Percentiles rank a stretch among this genome's conserved stretches.
Conservation (phyloP, 2,797 vertebrate genomes). For the Oryzias sinensis region DNA sequence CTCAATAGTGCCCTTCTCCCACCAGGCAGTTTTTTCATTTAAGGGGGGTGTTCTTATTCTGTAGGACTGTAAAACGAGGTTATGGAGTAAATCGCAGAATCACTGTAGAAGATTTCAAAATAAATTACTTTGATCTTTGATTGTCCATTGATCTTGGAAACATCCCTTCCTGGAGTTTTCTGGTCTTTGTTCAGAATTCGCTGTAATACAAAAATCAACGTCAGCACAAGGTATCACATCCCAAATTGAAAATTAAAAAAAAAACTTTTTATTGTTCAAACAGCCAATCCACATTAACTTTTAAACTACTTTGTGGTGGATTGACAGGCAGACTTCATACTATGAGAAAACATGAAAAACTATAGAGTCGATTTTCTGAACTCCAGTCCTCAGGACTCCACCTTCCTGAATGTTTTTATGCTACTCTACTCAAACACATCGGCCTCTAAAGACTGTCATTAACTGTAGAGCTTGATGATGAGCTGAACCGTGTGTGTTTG, state of each 20-base stretch:
- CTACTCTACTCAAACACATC: too few species aligned
- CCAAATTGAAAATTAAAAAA: background rate
- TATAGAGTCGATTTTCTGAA: too few species aligned
- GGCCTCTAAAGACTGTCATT: too few species aligned
- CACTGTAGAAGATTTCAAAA: slow-evolving; percentile 28
- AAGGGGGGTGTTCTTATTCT: slow-evolving; percentile 85
- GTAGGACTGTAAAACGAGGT: slow-evolving; percentile 77
- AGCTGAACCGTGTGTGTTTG: too few species aligned
- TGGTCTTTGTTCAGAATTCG: slow-evolving; percentile 26
- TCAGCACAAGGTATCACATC: slow-evolving; percentile 1
- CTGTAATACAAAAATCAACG: slow-evolving; percentile 41
- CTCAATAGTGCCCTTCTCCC: slow-evolving; percentile 76
- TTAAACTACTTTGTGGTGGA: too few species aligned
- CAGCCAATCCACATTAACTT: too few species aligned
- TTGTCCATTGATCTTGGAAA: slow-evolving; percentile 26
- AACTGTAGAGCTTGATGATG: too few species aligned
- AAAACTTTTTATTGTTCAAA: background rate
- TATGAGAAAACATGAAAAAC: too few species aligned
- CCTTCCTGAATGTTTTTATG: too few species aligned
- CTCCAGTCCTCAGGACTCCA: too few species aligned
- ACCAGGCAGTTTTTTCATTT: slow-evolving; percentile 57
- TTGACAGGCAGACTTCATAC: too few species aligned
- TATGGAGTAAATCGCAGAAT: slow-evolving; percentile 24
- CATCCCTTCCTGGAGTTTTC: slow-evolving; percentile 43
- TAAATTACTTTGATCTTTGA: slow-evolving; percentile 72